Base-by-base conservation (phyloP, 2,888 invertebrate genomes). In the Daptonema setosum region DNA sequence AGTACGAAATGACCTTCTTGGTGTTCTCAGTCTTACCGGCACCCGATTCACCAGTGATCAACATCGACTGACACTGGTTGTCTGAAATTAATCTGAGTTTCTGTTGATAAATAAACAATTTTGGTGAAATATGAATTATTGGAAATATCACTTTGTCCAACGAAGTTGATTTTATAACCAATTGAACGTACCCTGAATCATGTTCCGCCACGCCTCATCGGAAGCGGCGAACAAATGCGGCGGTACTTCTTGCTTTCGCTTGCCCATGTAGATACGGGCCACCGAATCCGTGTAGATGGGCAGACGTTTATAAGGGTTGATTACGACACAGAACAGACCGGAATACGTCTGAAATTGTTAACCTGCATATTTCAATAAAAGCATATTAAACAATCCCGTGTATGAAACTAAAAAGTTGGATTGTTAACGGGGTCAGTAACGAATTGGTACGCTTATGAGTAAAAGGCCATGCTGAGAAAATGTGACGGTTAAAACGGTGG, bases 21-120 rank as follows among this genome's bases (percentile, higher is more conserved):
- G 95, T 97, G 84, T 97, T 97, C 78, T 97, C 95, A 80, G 95
- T 97, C 81, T 97, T 95, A 79, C 93, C 95, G 77, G 95, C 95
- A 80, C 95, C 95, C 80, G 88, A 88, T 78, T 90, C 90, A 72
- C 88, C 88, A 76, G 97, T 67, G 61, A 81, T 97, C 90, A 77
- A 91, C 93, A 79, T 87, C 85, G 80, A 95, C 83, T 84, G 79
- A 60, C 69, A 69, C 61, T 69, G 67, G 60, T 63, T 63, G 60
- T 68, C 68, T 63, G 54, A 50, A 50, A 25, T 25, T 22, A 3
- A n/a, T n/a, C n/a, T n/a, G n/a, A n/a, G n/a, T n/a, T n/a, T n/a
- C n/a, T n/a, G n/a, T n/a, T n/a, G n/a, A n/a, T n/a, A n/a, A n/a
- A n/a, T n/a, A n/a, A n/a, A n/a, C n/a, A n/a, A n/a, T n/a, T n/a